Percentiles rank a stretch among this genome's conserved stretches.
These are phyloP conservation scores for Dermatophagoides farinae DNA, from an alignment of 1,140 invertebrate genomes.

Conservation along the genomic window DNA sequence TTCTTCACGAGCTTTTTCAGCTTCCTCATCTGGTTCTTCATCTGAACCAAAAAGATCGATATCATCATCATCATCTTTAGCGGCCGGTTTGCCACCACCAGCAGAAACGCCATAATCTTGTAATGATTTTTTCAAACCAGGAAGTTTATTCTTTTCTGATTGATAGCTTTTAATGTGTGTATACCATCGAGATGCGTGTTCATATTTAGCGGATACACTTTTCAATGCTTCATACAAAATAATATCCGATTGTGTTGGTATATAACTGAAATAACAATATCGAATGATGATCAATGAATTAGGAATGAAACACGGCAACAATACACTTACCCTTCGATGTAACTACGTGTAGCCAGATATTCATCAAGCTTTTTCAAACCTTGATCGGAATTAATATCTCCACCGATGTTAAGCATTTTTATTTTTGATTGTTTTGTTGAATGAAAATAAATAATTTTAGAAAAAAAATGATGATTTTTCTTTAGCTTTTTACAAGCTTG, in stretches of 20 bases:
- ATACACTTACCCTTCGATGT: slow-evolving; percentile 11
- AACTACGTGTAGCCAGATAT: slow-evolving; percentile 7
- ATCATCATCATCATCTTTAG: slow-evolving; percentile 49
- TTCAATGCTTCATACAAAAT: slow-evolving; percentile 2
- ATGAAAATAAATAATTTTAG: not conserved
- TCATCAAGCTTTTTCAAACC: slow-evolving; percentile 9
- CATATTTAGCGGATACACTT: not conserved
- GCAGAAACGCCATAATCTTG: slow-evolving; percentile 10
- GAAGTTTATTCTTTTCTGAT: not conserved
- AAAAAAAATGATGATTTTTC: too few relatives aligned
- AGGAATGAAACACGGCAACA: too few relatives aligned
- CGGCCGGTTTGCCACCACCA: slow-evolving; percentile 5
- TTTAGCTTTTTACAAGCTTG: too few relatives aligned
- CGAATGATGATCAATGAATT: not conserved
- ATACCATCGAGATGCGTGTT: slow-evolving; percentile 8
- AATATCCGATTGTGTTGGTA: slow-evolving; percentile 13
- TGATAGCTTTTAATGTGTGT: slow-evolving; percentile 6
- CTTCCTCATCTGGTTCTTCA: slow-evolving; percentile 52
- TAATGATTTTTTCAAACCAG: slow-evolving; percentile 12
- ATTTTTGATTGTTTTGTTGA: not conserved
- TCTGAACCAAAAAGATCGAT: slow-evolving; percentile 82
- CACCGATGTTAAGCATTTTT: slow-evolving; percentile 11
- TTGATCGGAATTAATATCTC: slow-evolving; percentile 12
- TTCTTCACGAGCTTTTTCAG: slow-evolving; percentile 53
- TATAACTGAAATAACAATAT: not conserved